Conservation (phyloP, 64 coral and sea anemone genomes). For the Montipora sp. region DNA sequence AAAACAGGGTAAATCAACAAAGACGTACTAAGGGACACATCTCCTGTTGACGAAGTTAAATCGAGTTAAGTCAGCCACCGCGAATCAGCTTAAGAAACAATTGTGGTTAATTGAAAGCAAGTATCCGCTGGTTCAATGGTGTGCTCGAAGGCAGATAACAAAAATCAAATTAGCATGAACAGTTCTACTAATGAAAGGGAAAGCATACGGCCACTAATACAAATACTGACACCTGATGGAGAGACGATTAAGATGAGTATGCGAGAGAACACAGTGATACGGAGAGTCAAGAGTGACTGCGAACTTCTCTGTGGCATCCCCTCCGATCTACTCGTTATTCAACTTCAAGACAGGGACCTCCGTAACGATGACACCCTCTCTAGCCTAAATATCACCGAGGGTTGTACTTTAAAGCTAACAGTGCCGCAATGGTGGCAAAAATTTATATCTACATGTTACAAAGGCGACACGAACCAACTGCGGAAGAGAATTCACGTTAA, state of each 20-base stretch:
- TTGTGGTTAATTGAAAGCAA: neutral
- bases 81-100: neutral
- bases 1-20: neutral
- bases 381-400: neutral
- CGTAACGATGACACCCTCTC: neutral
- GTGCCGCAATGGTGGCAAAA: conserved; percentile 59
- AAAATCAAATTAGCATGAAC: conserved; percentile 14
- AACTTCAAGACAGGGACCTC: conserved; percentile 6
- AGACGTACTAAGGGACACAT: neutral
- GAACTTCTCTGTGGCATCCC: conserved; percentile 38
- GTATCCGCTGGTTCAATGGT: conserved; percentile 15
- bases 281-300: conserved; percentile 32
- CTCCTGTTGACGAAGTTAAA: neutral
- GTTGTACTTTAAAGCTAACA: conserved; percentile 22
- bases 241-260: neutral
- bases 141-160: conserved; percentile 22
- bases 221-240: conserved; percentile 41
- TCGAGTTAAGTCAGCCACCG: neutral
- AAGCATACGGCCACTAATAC: neutral
- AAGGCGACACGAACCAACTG: conserved; percentile 40
- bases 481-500: conserved; percentile 37
- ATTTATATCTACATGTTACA: conserved; percentile 58
- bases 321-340: conserved; percentile 1
- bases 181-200: neutral
- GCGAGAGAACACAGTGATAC: neutral